These are phyloP conservation scores for Drosophila nigricruria DNA, from an alignment of 2,888 invertebrate genomes.

Conservation along the genomic window DNA sequence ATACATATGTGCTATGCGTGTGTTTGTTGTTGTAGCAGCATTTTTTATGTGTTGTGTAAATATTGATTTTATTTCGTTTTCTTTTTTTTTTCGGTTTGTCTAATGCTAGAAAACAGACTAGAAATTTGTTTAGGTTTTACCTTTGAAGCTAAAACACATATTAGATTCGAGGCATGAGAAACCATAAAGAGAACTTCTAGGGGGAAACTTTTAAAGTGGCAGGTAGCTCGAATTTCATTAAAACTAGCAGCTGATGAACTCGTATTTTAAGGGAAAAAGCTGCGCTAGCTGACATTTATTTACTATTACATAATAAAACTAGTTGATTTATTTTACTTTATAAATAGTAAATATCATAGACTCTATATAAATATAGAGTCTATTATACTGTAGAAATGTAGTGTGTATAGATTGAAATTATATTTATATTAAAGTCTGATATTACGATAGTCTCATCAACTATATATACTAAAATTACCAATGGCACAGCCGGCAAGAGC, in stretches of 20 bases:
- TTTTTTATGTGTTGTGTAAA: conserved; percentile 60
- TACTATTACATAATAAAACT: not conserved
- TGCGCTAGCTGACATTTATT: not conserved
- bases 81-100: conserved; percentile 25
- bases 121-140: conserved; percentile 57
- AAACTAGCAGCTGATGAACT: not conserved
- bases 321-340: not conserved
- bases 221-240: not conserved
- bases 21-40: conserved; percentile 45
- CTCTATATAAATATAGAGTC: not conserved
- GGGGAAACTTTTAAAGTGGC: not conserved
- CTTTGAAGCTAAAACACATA: conserved; percentile 26
- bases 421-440: no score
- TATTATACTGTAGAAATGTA: no score
- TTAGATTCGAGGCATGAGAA: not conserved
- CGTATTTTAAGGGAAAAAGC: not conserved
- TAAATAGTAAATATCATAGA: not conserved
- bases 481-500: not conserved
- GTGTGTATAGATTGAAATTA: not conserved
- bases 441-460: not conserved
- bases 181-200: not conserved
- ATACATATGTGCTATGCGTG: conserved; percentile 36
- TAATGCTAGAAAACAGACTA: conserved; percentile 44
- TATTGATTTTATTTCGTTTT: conserved; percentile 63
- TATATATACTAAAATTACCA: not conserved